Evolutionary conservation across 1,140 invertebrate species (phyloP), one percentile per base, ranked within the genome.

Genomic region (Theocolax elegans): DNA sequence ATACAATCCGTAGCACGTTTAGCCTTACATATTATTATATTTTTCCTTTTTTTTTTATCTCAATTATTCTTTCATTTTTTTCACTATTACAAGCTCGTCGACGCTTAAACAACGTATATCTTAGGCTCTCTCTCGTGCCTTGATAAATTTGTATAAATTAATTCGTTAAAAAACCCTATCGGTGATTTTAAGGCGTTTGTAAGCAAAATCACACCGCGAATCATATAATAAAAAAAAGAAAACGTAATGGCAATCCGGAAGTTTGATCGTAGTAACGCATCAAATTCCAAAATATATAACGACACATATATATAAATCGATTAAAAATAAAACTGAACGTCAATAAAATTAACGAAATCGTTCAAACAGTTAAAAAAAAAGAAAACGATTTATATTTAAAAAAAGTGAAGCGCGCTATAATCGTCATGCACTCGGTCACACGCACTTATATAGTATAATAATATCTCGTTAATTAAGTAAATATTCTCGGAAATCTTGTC

Each of bases 401-500:
- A n/a, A n/a, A n/a, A n/a, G n/a, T n/a, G n/a, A n/a, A n/a, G n/a
- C n/a, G n/a, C n/a, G n/a, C n/a, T 35, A 35, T 21, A 67, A 38
- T 40, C 19, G 65, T 23, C 40, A 40, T 12, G 29, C 48, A 63
- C 42, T 67, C 64, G 21, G 42, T 27, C 67, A 53, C 58, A 19
- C 71, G 66, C 58, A 48, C 9, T 56, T 48, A 21, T 53, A 53
- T 25, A 15, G 35, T 63, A 63, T 31, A 31, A 21, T 19, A 35
- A n/a, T 63, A 64, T 44, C 31, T 74, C 76, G 70, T 72, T 83
- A 83, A 82, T 85, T 84, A 85, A 84, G 81, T 84, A 85, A 85
- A 83, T 84, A 82, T 81, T 73, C 77, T 74, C 73, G 72, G 78
- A 79, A 76, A 76, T 82, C 76, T 77, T 66, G 63, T 74, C 44